These are phyloP conservation scores for Taurulus bubalis DNA, from an alignment of 2,113 vertebrate species.

Conservation along the genomic window DNA sequence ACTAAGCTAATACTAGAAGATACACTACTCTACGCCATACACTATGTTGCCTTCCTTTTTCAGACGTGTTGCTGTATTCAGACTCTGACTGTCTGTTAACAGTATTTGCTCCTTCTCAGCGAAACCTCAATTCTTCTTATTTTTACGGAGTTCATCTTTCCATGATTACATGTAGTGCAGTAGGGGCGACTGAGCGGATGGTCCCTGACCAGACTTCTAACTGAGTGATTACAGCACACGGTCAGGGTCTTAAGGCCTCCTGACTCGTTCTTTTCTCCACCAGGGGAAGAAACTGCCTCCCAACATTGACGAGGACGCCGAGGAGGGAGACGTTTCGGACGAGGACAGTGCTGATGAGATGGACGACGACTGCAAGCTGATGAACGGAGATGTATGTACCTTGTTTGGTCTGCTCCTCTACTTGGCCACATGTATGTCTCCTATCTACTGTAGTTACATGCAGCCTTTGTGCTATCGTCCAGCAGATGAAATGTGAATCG, in stretches of 20 bases:
- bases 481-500: slow-evolving; percentile 7
- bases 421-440: background rate
- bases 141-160: background rate
- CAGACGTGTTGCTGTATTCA: background rate
- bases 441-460: background rate
- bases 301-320: slow-evolving; percentile 92
- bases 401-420: background rate
- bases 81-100: background rate
- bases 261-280: background rate
- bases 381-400: slow-evolving; percentile 93
- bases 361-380: slow-evolving; percentile 96
- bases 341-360: slow-evolving; percentile 99
- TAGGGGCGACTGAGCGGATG: background rate
- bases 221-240: background rate
- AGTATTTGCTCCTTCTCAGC: background rate
- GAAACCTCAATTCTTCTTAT: background rate
- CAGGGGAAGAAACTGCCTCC: slow-evolving; percentile 98
- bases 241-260: background rate
- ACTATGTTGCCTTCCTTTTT: background rate
- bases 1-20: too few relatives aligned
- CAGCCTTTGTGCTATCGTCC: background rate
- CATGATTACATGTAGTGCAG: background rate
- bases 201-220: background rate
- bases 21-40: too few relatives aligned
- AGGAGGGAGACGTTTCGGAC: slow-evolving; percentile 97